Evolutionary conservation across 2,888 invertebrate genomes (phyloP), one percentile per base, ranked within the genome.

Genomic region (Synergus gifuensis): DNA sequence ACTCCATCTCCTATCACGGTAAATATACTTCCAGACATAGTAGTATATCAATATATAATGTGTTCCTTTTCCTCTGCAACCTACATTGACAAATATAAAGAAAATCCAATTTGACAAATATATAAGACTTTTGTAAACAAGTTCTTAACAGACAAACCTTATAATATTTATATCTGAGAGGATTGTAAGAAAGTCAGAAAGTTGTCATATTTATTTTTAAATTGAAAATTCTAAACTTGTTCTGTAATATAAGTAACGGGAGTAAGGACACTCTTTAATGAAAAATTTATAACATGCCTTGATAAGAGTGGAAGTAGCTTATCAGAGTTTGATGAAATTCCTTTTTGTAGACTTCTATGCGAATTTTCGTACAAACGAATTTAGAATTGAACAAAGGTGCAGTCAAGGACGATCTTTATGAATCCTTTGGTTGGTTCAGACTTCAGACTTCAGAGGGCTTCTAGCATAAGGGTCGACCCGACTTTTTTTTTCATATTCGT

Each of bases 311-410:
- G 62, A 28, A 62, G 62, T 14, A 14, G 28, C 28, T 62, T 28
- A 62, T 62, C 22, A 62, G 12, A 28, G 12, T 62, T 28, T 62
- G 22, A 62, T 28, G 14, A 7, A 62, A 62, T 62, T 62, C 62
- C 28, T 42, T 40, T 62, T 66, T 66, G 14, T 16, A 40, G 66
- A 5, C 18, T 11, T 42, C 62, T 42, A 42, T n/a, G 18, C 40
- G 66, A 66, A 62, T 62, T 62, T 62, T 66, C 18, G n/a, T 66
- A 42, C 42, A 42, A 18, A 67, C 46, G 22, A 67, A 46, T 67
- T 67, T 28, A 42, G 44, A 66, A 66, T 44, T 46, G 67, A 67
- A 67, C 67, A 67, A 67, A 67, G 67, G 46, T 22, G 22, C 16
- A 67, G 44, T 46, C 12, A 42, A 46, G 7, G 18, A 46, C 18